Percentiles rank a stretch among this genome's conserved stretches.
Conservation (phyloP, 2,797 vertebrate species). For the Catostomus latipinnis region DNA sequence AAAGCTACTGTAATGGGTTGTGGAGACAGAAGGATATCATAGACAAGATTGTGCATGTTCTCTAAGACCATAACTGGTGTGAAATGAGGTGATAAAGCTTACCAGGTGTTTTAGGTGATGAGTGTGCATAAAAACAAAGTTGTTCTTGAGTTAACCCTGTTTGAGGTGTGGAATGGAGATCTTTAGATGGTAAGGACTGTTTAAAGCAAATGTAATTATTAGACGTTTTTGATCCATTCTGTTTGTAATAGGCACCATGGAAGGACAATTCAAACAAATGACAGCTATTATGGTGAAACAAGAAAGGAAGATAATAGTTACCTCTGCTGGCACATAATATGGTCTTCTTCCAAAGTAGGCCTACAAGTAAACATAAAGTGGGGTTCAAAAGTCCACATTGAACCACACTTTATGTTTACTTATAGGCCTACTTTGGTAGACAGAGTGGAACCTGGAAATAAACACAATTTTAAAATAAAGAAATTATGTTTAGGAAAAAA, state of each 20-base stretch:
- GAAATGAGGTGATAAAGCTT: slow-evolving; percentile 55
- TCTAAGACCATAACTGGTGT: slow-evolving; percentile 49
- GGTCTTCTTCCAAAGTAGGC: background rate
- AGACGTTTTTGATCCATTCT: background rate
- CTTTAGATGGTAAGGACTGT: background rate
- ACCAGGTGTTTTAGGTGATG: slow-evolving; percentile 47
- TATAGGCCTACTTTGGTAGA: too few relatives aligned
- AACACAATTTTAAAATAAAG: too few relatives aligned
- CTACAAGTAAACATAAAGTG: background rate
- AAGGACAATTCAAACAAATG: background rate
- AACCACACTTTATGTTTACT: too few relatives aligned
- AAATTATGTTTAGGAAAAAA: too few relatives aligned
- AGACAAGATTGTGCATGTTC: slow-evolving; percentile 73
- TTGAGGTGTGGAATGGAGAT: background rate
- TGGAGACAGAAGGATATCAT: slow-evolving; percentile 53
- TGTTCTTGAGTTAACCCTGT: background rate
- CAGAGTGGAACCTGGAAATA: too few relatives aligned
- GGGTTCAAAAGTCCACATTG: too few relatives aligned
- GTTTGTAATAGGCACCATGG: background rate
- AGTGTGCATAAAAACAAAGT: slow-evolving; percentile 17
- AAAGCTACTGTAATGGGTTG: slow-evolving; percentile 56
- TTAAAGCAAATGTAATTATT: background rate
- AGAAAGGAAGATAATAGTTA: background rate
- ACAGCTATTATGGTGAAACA: background rate
- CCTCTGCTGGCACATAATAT: too few relatives aligned